Conservation (phyloP, 1,140 invertebrate species). For the Delia radicum region DNA sequence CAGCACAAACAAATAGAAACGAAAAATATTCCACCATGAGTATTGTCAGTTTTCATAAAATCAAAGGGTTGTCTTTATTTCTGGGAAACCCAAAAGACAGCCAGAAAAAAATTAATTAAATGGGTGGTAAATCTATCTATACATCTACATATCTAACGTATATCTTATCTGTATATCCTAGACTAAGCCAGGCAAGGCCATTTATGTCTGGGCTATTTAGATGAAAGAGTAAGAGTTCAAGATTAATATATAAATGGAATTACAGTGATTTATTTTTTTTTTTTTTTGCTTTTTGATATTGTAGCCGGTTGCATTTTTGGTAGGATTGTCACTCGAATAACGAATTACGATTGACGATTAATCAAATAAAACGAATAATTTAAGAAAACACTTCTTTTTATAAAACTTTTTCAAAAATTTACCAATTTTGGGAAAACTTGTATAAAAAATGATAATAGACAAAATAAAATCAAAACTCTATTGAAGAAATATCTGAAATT, state of each 20-base stretch:
- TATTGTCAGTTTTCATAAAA: background rate
- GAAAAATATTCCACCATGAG: background rate
- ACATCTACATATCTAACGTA: background rate
- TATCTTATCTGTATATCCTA: background rate
- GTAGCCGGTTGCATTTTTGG: too few species aligned
- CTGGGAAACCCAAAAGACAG: background rate
- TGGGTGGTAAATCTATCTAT: background rate
- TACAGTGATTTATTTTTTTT: background rate
- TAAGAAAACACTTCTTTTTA: too few species aligned
- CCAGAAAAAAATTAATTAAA: background rate
- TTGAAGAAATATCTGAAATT: too few species aligned
- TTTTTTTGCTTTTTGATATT: too few species aligned
- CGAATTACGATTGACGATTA: too few species aligned
- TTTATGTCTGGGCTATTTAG: background rate
- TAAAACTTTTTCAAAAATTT: too few species aligned
- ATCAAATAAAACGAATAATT: too few species aligned
- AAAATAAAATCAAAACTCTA: too few species aligned
- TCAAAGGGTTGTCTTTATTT: conserved; percentile 15
- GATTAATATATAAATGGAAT: conserved; percentile 5
- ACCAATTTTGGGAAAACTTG: too few species aligned
- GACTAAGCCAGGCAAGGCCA: background rate
- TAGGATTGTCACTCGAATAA: too few species aligned
- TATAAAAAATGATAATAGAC: too few species aligned
- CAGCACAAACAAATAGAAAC: background rate
- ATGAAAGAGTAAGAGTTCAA: background rate